Percentiles rank a stretch among this genome's conserved stretches.
Conservation (phyloP, 2,888 invertebrate genomes). For the Eretmocerus hayati region DNA sequence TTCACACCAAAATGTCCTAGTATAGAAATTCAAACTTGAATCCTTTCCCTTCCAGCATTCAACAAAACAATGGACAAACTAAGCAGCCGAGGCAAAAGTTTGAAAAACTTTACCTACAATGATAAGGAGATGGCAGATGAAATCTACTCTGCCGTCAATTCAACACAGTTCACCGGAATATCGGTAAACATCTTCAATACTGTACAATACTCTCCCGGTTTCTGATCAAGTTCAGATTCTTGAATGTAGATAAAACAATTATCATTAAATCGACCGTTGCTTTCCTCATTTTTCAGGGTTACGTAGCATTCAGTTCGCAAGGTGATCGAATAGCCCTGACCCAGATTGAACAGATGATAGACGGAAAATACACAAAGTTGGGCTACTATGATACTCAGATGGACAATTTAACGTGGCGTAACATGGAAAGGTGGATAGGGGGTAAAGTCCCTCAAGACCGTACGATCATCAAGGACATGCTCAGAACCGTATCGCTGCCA, state of each 20-base stretch:
- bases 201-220: too few relatives aligned
- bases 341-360: constrained; percentile 93
- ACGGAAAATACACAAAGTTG: constrained; percentile 87
- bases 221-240: neutral
- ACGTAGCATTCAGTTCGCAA: constrained; percentile 95
- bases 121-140: constrained; percentile 91
- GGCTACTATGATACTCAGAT: constrained; percentile 95
- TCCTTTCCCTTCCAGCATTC: constrained; percentile 61
- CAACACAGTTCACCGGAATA: constrained; percentile 95
- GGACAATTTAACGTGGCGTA: constrained; percentile 91
- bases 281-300: constrained; percentile 60
- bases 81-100: constrained; percentile 67
- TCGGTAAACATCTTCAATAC: constrained; percentile 93
- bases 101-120: constrained; percentile 94
- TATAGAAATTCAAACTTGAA: too few relatives aligned
- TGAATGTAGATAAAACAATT: neutral
- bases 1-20: too few relatives aligned
- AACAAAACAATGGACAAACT: constrained; percentile 93
- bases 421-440: constrained; percentile 85
- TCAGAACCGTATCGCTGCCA: constrained; percentile 81
- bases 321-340: constrained; percentile 98
- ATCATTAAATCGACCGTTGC: neutral
- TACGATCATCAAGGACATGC: constrained; percentile 77
- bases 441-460: constrained; percentile 91
- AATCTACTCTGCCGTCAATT: constrained; percentile 95